A percentile compares a stretch with the other conserved stretches of the same genome.
Evolutionary conservation across 2,797 vertebrate species (phyloP).

Genomic region (Iguana delicatissima): DNA sequence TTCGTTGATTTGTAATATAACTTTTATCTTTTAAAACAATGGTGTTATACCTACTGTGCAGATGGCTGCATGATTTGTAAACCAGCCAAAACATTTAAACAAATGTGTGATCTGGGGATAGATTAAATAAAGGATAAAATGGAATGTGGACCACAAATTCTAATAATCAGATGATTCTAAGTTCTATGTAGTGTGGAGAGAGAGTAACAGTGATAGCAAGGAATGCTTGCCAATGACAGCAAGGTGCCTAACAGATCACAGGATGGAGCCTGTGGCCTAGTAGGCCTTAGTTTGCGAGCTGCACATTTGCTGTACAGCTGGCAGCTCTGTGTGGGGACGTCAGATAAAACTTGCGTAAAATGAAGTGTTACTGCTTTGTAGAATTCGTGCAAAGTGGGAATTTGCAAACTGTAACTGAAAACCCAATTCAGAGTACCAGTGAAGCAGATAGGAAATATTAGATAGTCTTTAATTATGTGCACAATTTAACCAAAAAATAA

Average conservation of each 20-base stretch:
- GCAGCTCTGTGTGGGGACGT: conserved; percentile 95
- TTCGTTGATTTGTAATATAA: conserved; percentile 85
- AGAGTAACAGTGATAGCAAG: conserved; percentile 76
- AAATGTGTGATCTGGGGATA: conserved; percentile 86
- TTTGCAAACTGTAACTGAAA: conserved; percentile 82
- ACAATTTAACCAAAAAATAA: conserved; percentile 81
- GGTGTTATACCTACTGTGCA: conserved; percentile 87
- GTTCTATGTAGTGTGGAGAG: conserved; percentile 80
- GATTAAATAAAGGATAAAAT: conserved; percentile 86
- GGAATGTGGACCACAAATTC: conserved; percentile 83
- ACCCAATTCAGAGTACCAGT: conserved; percentile 80
- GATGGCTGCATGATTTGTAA: conserved; percentile 88
- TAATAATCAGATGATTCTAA: conserved; percentile 86
- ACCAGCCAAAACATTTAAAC: conserved; percentile 92
- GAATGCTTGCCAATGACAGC: conserved; percentile 83
- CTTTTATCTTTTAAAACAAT: conserved; percentile 83
- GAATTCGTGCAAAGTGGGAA: conserved; percentile 82
- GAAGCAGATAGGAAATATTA: conserved; percentile 82
- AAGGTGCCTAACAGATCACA: conserved; percentile 89
- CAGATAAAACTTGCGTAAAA: conserved; percentile 91
- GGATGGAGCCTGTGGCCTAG: conserved; percentile 91
- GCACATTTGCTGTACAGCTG: conserved; percentile 97
- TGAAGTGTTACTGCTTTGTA: conserved; percentile 87
- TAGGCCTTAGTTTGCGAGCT: conserved; percentile 93
- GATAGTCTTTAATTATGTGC: conserved; percentile 84